Percentiles rank a stretch among this genome's conserved stretches.
Evolutionary conservation across 2,113 vertebrate species (phyloP).

Genomic region (Microtus oregoni): DNA sequence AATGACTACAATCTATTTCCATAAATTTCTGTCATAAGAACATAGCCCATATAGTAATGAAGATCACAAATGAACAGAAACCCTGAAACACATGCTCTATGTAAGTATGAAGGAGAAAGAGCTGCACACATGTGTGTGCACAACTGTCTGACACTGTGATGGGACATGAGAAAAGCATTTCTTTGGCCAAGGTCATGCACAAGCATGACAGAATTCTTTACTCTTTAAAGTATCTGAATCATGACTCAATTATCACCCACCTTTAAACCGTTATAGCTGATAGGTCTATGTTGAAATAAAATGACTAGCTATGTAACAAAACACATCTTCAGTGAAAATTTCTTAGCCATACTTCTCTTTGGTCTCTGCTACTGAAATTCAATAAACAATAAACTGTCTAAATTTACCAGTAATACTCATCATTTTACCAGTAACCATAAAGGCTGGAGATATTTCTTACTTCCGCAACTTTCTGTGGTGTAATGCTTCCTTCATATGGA

Average conservation of each 20-base stretch:
- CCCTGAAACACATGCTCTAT: not conserved
- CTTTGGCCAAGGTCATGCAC: not conserved
- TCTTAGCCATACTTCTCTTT: not conserved
- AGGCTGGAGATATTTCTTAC: constrained; percentile 85
- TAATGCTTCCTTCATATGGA: constrained; percentile 92
- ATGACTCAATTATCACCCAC: not conserved
- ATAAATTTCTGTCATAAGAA: not conserved
- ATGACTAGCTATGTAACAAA: not conserved
- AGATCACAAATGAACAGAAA: not conserved
- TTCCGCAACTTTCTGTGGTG: constrained; percentile 92
- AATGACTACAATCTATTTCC: not conserved
- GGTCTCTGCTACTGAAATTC: not conserved
- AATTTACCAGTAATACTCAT: not conserved
- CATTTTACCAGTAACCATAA: constrained; percentile 56
- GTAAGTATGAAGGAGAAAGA: not conserved
- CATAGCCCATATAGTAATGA: not conserved
- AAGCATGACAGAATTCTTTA: not conserved
- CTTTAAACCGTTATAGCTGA: not conserved
- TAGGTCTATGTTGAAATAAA: not conserved
- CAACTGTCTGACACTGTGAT: not conserved
- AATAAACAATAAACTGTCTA: not conserved
- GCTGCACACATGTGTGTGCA: not conserved
- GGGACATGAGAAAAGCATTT: not conserved
- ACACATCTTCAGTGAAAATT: not conserved
- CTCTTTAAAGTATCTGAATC: not conserved